phyloP scores from a whole-genome alignment of 2,888 invertebrate species.

The Actias luna region DNA sequence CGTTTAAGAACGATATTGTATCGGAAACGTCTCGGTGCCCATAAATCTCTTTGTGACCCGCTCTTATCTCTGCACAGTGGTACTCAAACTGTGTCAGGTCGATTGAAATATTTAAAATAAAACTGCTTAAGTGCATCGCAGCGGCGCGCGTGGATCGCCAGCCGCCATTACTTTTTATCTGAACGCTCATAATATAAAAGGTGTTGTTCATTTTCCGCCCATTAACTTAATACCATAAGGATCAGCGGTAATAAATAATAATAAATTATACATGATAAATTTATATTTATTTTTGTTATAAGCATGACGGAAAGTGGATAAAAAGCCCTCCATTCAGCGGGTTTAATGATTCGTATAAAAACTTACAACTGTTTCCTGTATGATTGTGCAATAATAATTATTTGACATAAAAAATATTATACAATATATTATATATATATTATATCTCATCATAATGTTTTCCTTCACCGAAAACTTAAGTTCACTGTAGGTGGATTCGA shows the following conservation, averaged over 20 bases:
- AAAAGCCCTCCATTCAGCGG: too few species aligned
- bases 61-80: constrained; percentile 67
- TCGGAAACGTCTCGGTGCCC: constrained; percentile 44
- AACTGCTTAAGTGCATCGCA: constrained; percentile 38
- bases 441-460: too few species aligned
- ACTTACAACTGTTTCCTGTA: too few species aligned
- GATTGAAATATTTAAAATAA: constrained; percentile 68
- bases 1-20: constrained; percentile 43
- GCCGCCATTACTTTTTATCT: constrained; percentile 29
- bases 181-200: constrained; percentile 26
- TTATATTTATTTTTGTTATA: too few species aligned
- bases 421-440: too few species aligned
- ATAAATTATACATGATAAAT: not conserved
- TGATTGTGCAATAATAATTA: too few species aligned
- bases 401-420: too few species aligned
- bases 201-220: constrained; percentile 15
- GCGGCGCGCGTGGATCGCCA: constrained; percentile 22
- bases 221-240: constrained; percentile 8
- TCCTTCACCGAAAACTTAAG: too few species aligned
- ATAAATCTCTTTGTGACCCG: constrained; percentile 74
- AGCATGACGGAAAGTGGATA: too few species aligned
- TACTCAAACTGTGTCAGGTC: constrained; percentile 67
- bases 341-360: too few species aligned
- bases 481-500: too few species aligned
- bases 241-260: not conserved